Evolutionary conservation across 2,113 vertebrate species (phyloP).

Genomic region (Smithornis capensis): DNA sequence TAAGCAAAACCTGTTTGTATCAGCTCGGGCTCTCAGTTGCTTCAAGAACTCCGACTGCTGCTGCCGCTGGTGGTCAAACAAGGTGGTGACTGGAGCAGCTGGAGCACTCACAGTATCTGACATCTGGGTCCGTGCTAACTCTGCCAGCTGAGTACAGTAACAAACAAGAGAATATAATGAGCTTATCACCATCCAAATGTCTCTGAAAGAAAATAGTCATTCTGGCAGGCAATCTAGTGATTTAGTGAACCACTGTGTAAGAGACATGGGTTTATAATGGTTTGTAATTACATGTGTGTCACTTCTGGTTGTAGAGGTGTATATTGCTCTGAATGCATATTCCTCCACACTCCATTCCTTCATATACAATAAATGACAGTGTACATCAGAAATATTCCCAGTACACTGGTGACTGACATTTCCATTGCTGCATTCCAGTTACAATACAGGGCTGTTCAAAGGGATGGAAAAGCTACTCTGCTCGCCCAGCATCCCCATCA

Average conservation of each 20-base stretch:
- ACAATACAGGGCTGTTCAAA: not conserved
- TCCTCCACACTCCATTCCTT: not conserved
- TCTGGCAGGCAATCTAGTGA: not conserved
- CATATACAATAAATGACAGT: not conserved
- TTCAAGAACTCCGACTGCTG: constrained; percentile 68
- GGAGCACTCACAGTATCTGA: constrained; percentile 65
- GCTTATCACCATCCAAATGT: not conserved
- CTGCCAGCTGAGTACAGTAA: constrained; percentile 79
- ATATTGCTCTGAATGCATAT: not conserved
- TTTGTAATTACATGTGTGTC: not conserved
- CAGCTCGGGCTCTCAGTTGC: constrained; percentile 65
- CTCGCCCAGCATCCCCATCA: not conserved
- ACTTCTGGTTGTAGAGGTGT: not conserved
- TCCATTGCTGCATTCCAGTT: not conserved
- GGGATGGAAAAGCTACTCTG: not conserved
- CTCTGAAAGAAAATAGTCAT: not conserved
- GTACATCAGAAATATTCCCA: not conserved
- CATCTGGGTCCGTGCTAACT: constrained; percentile 78
- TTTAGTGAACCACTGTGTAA: not conserved
- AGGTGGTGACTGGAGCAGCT: constrained; percentile 51
- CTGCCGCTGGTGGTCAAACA: constrained; percentile 73
- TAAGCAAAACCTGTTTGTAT: constrained; percentile 77
- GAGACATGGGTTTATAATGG: not conserved
- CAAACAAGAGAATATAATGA: not conserved
- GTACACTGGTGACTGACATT: not conserved